Base-by-base conservation (phyloP, 2,888 invertebrate genomes). In the Ecliptopera silaceata region DNA sequence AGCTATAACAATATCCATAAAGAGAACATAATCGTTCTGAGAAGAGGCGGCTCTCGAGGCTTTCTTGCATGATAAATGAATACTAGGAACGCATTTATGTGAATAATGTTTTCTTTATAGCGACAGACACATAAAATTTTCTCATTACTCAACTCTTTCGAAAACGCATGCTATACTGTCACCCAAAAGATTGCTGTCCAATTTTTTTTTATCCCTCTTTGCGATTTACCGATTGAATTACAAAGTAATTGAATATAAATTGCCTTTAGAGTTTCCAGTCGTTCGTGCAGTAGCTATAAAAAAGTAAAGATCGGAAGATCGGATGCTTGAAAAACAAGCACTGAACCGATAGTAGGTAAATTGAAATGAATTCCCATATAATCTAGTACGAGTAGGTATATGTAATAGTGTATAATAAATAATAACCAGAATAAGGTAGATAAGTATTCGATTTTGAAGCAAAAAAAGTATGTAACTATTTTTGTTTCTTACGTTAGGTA, bases 221-320 rank as follows among this genome's bases (percentile, higher is more conserved):
- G 10, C 13, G 34, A 41, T 49, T 10, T 12, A 38, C 18, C n/a
- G 1, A 15, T n/a, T 49, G 10, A 43, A 29, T 39, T 15, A 13
- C 22, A 20, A 50, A n/a, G 29, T 36, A 43, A 52, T 46, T 41
- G 22, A 43, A 48, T 18, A 31, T 18, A 43, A 26, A 43, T 43
- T 29, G 34, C n/a, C 15, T 51, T 45, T 5, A 13, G 13, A 29
- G 12, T 43, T 31, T 42, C 34, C 39, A 41, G 42, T 43, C 26
- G 48, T 42, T 49, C 20, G 39, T 18, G 44, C 26, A 41, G 53
- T 44, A 45, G 66, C 66, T 63, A 70, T 76, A 74, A 69, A 74
- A 69, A 77, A 77, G 76, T 75, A 69, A 78, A 77, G 76, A 75
- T 74, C 71, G 75, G 74, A 77, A 70, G 68, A 70, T n/a, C n/a